phyloP scores from a whole-genome alignment of 35 echinoderm and acorn worm genomes.

The Acanthaster planci region DNA sequence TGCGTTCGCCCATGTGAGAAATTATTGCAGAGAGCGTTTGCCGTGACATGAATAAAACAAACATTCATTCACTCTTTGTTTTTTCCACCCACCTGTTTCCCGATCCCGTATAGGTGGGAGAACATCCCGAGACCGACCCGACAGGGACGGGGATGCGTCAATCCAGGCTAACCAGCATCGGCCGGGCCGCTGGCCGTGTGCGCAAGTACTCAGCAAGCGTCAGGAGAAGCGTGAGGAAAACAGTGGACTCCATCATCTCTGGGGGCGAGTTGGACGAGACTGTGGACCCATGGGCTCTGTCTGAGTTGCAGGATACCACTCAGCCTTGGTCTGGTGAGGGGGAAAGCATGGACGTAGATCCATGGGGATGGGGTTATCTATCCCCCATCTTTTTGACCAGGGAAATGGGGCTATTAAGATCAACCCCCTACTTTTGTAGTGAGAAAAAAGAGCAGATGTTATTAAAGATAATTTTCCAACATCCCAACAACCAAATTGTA shows the following conservation, averaged over 20 bases:
- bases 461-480: too few relatives aligned
- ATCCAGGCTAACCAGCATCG: not conserved
- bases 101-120: not conserved
- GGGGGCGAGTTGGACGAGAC: constrained; percentile 7
- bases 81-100: too few relatives aligned
- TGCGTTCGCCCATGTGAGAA: too few relatives aligned
- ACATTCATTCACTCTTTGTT: too few relatives aligned
- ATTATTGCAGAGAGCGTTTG: too few relatives aligned
- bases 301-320: not conserved
- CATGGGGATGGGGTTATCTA: too few relatives aligned
- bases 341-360: not conserved
- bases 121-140: not conserved
- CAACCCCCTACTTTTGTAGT: too few relatives aligned
- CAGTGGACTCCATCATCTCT: constrained; percentile 7
- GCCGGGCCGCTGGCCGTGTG: constrained; percentile 6
- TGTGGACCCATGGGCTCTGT: constrained; percentile 42
- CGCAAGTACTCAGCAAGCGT: constrained; percentile 15
- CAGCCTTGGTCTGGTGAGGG: constrained; percentile 33
- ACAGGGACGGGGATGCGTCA: not conserved
- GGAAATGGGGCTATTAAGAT: too few relatives aligned
- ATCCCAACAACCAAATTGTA: too few relatives aligned
- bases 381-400: too few relatives aligned
- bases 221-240: constrained; percentile 16
- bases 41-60: too few relatives aligned
- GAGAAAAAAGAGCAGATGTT: too few relatives aligned